Conservation (phyloP, 2,113 vertebrate genomes). For the Crotophaga sulcirostris region DNA sequence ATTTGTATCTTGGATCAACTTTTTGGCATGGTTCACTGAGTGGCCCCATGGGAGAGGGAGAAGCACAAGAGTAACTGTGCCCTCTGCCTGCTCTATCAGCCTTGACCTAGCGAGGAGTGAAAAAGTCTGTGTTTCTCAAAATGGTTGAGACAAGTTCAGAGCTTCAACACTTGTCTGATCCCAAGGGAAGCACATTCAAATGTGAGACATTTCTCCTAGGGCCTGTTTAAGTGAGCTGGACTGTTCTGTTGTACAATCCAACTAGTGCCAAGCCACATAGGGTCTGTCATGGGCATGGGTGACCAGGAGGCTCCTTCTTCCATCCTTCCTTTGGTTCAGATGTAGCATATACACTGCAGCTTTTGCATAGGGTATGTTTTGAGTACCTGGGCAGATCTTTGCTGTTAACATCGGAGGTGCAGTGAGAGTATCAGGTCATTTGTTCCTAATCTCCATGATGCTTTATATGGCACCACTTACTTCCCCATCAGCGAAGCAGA, state of each 20-base stretch:
- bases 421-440: neutral
- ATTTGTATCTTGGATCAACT: neutral
- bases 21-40: neutral
- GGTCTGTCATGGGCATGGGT: rapidly evolving
- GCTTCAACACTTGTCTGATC: neutral
- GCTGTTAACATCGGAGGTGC: neutral
- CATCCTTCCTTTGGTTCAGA: neutral
- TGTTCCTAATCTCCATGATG: neutral
- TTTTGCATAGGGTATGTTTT: neutral
- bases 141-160: neutral
- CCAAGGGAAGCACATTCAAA: neutral
- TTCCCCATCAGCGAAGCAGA: neutral
- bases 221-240: neutral
- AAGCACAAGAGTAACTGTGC: neutral
- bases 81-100: neutral
- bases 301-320: neutral
- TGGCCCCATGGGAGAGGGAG: neutral
- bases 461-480: neutral
- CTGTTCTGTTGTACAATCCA: neutral
- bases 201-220: neutral
- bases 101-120: neutral
- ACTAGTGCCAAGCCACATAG: rapidly evolving
- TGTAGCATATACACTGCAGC: neutral
- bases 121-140: neutral
- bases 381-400: neutral